Conservation (phyloP, 2,888 invertebrate genomes). For the Itoplectis maculator region DNA sequence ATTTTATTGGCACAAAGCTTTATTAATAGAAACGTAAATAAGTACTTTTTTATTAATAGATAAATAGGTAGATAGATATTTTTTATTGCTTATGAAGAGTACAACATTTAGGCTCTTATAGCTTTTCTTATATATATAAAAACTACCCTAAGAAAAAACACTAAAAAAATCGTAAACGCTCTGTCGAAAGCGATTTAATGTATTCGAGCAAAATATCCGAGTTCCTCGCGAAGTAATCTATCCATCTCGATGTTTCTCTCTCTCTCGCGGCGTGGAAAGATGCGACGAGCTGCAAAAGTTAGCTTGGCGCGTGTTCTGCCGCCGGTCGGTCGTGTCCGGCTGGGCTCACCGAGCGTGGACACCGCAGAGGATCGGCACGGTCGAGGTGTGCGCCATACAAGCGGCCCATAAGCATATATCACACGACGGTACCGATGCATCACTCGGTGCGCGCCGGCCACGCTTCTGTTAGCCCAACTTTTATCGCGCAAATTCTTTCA, state of each 20-base stretch:
- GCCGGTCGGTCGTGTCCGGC: not conserved
- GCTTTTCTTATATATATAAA: too few relatives aligned
- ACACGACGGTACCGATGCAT: conserved; percentile 72
- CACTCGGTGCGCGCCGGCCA: conserved; percentile 57
- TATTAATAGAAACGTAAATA: too few relatives aligned
- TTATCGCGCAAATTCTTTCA: conserved; percentile 56
- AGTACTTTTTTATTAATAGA: too few relatives aligned
- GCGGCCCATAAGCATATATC: conserved; percentile 72
- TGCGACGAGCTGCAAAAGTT: conserved; percentile 26
- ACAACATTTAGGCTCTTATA: too few relatives aligned
- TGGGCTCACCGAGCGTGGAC: not conserved
- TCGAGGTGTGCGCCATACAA: conserved; percentile 29
- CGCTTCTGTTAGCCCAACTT: conserved; percentile 69
- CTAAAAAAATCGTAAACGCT: too few relatives aligned
- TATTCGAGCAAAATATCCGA: conserved; percentile 5
- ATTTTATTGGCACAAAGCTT: too few relatives aligned
- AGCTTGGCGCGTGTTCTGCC: conserved; percentile 13
- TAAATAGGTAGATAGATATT: too few relatives aligned
- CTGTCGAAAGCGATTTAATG: not conserved
- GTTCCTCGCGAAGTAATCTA: not conserved
- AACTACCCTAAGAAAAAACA: too few relatives aligned
- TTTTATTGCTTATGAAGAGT: too few relatives aligned
- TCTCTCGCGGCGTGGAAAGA: conserved; percentile 6
- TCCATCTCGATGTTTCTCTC: too few relatives aligned
- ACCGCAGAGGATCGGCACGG: conserved; percentile 12